Conservation (phyloP, 2,888 invertebrate genomes). For the Drosophila aldrichi region DNA sequence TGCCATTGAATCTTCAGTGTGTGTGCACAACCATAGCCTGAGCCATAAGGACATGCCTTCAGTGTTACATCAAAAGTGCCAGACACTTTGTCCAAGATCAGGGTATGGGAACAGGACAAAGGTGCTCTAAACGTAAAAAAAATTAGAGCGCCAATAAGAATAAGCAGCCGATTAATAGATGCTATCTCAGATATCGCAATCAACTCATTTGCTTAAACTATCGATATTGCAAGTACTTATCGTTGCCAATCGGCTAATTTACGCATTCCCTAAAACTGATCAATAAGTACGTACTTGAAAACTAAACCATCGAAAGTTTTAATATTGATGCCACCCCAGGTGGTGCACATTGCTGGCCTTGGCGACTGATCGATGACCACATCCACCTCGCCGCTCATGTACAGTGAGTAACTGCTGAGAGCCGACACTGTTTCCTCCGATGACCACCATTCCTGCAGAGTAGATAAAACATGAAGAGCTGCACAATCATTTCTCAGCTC, state of each 20-base stretch:
- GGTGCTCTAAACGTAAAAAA: slow-evolving; percentile 87
- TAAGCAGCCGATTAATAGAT: not conserved
- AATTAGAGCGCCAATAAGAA: not conserved
- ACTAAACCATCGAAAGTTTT: slow-evolving; percentile 94
- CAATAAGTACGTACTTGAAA: slow-evolving; percentile 86
- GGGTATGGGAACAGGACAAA: slow-evolving; percentile 91
- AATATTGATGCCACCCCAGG: slow-evolving; percentile 93
- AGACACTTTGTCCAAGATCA: slow-evolving; percentile 90
- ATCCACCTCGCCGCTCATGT: slow-evolving; percentile 74
- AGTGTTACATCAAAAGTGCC: slow-evolving; percentile 90
- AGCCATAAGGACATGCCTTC: slow-evolving; percentile 87
- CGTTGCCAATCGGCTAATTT: too few relatives aligned
- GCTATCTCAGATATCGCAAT: slow-evolving; percentile 7
- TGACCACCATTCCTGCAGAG: slow-evolving; percentile 82
- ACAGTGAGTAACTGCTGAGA: slow-evolving; percentile 78
- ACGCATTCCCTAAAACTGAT: not conserved
- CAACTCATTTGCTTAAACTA: not conserved
- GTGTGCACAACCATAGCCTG: slow-evolving; percentile 86
- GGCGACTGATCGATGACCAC: slow-evolving; percentile 85
- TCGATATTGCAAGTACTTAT: not conserved
- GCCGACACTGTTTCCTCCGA: slow-evolving; percentile 79
- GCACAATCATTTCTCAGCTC: not conserved
- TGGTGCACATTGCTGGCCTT: slow-evolving; percentile 90
- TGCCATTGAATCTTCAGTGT: slow-evolving; percentile 87
- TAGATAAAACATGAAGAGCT: not conserved